Conservation (phyloP, 2,113 vertebrate genomes). For the Malurus alboscapulatus region DNA sequence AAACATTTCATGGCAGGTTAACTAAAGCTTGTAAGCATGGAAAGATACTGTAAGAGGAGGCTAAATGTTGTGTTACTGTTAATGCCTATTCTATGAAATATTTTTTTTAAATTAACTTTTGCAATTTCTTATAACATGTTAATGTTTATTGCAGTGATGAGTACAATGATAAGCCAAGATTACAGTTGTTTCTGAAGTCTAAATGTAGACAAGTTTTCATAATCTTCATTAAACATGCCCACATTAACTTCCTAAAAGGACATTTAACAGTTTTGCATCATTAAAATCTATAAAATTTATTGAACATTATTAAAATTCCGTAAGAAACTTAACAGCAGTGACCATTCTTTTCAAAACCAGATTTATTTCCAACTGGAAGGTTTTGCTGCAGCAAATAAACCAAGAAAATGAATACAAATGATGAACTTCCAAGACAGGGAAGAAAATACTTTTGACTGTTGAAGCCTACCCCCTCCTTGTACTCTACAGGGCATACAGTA, state of each 20-base stretch:
- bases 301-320: neutral
- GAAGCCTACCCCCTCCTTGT: neutral
- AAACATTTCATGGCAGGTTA: neutral
- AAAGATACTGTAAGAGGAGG: neutral
- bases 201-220: neutral
- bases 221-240: neutral
- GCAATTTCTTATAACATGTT: neutral
- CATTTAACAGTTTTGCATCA: neutral
- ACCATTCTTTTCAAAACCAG: neutral
- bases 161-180: neutral
- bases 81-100: neutral
- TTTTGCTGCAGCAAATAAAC: neutral
- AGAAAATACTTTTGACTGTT: neutral
- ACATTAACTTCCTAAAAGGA: neutral
- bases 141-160: neutral
- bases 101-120: neutral
- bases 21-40: neutral
- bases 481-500: neutral
- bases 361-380: neutral
- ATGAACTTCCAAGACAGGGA: neutral
- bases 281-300: neutral
- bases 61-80: neutral
- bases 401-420: neutral
- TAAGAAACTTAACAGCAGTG: neutral
- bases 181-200: neutral